Conservation (phyloP, 2,113 vertebrate species). For the Anguilla rostrata region DNA sequence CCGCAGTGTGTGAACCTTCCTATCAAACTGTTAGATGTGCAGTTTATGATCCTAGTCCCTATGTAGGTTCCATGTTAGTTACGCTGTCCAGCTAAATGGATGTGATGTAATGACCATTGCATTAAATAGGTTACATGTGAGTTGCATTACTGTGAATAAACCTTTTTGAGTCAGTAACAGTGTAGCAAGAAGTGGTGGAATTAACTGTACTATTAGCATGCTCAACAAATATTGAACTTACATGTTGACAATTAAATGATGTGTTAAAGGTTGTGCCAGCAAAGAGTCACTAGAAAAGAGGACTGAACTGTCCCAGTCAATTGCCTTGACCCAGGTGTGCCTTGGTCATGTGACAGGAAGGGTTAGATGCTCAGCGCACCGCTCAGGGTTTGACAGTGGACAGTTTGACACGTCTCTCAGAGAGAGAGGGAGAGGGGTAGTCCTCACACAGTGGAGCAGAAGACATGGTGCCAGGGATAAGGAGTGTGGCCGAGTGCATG, state of each 20-base stretch:
- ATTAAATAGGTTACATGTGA: no score
- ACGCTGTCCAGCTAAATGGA: no score
- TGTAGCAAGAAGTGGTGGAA: no score
- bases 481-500: background rate
- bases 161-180: no score
- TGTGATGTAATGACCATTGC: no score
- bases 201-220: background rate
- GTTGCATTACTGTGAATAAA: no score
- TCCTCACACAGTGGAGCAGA: background rate
- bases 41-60: no score
- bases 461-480: background rate
- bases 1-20: constrained; percentile 1
- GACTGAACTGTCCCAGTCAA: background rate
- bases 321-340: background rate
- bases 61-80: no score
- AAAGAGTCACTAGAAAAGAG: background rate
- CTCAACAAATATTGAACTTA: background rate
- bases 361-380: background rate
- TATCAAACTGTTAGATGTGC: no score
- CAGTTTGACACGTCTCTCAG: no score
- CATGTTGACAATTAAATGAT: no score
- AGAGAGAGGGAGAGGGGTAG: no score
- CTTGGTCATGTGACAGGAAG: background rate
- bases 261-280: background rate
- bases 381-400: background rate